Conservation (phyloP, 2,797 vertebrate species). For the Harpagifer antarcticus region DNA sequence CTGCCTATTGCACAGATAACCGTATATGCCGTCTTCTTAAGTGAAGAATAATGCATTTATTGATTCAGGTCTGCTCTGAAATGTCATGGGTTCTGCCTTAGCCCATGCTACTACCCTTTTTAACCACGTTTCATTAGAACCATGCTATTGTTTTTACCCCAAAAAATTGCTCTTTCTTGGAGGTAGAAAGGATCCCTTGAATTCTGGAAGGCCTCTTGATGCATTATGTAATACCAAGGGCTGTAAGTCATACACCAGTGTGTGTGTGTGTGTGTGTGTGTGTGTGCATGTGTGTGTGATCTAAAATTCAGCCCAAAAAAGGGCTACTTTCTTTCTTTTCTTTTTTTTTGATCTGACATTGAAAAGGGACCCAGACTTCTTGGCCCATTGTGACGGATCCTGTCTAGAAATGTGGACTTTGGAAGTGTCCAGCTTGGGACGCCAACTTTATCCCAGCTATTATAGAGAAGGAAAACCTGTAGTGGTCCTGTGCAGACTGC, state of each 20-base stretch:
- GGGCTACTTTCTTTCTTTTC: constrained; percentile 11
- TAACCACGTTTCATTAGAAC: too few relatives aligned
- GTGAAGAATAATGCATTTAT: too few relatives aligned
- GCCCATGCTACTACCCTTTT: too few relatives aligned
- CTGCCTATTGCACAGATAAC: too few relatives aligned
- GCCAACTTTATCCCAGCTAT: constrained; percentile 36
- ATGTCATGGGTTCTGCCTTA: too few relatives aligned
- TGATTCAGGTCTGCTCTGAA: too few relatives aligned
- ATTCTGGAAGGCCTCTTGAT: background rate
- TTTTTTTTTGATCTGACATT: constrained; percentile 16
- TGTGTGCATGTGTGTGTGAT: constrained; percentile 7
- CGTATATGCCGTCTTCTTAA: too few relatives aligned
- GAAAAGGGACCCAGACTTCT: constrained; percentile 18
- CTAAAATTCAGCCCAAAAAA: constrained; percentile 4
- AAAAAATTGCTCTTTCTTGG: too few relatives aligned
- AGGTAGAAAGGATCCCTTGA: constrained; percentile 10
- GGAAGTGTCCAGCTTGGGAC: constrained; percentile 21
- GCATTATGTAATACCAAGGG: background rate
- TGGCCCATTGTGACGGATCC: constrained; percentile 40
- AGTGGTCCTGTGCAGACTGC: constrained; percentile 7
- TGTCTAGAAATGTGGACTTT: constrained; percentile 55
- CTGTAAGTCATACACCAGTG: constrained; percentile 21
- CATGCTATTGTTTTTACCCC: too few relatives aligned
- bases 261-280: constrained; percentile 10
- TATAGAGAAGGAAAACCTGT: constrained; percentile 21